Conservation (phyloP, 2,797 vertebrate genomes). For the Oryzias dopingdopingensis region DNA sequence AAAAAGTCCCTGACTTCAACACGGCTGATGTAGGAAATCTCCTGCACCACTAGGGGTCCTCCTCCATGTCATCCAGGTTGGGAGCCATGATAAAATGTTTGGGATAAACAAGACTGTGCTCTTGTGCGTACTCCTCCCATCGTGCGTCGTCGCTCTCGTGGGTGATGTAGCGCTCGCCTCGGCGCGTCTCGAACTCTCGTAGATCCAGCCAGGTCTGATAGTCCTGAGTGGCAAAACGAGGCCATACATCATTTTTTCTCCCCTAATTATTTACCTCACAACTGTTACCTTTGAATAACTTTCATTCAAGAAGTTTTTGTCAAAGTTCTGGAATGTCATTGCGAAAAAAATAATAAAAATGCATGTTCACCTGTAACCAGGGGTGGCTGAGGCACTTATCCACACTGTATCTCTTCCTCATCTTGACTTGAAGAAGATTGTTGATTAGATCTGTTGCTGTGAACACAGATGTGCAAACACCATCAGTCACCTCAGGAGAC, state of each 20-base stretch:
- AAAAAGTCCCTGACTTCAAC: constrained; percentile 43
- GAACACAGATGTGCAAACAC: not conserved
- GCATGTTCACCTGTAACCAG: constrained; percentile 90
- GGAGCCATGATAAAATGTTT: constrained; percentile 99
- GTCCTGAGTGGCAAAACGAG: constrained; percentile 76
- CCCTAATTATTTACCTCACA: no score
- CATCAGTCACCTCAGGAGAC: no score
- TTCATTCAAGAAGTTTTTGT: no score
- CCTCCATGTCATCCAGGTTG: constrained; percentile 98
- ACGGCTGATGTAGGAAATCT: constrained; percentile 18
- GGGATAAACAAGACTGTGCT: constrained; percentile 88
- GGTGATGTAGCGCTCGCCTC: constrained; percentile 97
- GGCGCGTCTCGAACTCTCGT: constrained; percentile 95
- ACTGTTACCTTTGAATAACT: no score
- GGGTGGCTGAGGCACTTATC: constrained; percentile 98
- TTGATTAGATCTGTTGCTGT: constrained; percentile 97
- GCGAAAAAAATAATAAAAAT: not conserved
- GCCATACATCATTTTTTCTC: no score
- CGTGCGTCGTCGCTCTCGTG: constrained; percentile 97
- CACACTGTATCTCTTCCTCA: constrained; percentile 98
- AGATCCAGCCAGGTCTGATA: constrained; percentile 99
- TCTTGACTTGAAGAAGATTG: constrained; percentile 98
- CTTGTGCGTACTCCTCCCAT: constrained; percentile 93
- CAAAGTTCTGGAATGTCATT: not conserved
- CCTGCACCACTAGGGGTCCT: constrained; percentile 85